A percentile compares a stretch with the other conserved stretches of the same genome.
phyloP scores from a whole-genome alignment of 2,113 vertebrate genomes.

The Nyctereutes procyonoides region DNA sequence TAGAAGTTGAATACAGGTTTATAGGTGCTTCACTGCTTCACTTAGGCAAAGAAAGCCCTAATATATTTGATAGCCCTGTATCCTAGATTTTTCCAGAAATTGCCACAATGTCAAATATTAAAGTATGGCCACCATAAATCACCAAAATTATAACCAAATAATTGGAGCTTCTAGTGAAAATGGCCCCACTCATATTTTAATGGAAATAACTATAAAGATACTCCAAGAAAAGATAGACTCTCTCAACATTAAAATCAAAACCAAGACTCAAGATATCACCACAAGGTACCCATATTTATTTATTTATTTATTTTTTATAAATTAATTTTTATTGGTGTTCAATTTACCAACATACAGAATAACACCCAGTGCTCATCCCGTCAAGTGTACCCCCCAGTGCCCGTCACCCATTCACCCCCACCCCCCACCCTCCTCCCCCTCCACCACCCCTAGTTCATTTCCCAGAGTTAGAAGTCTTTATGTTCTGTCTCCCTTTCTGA shows the following conservation, averaged over 20 bases:
- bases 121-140: neutral
- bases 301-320: too few species aligned
- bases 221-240: neutral
- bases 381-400: too few species aligned
- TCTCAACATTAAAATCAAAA: conserved; percentile 3
- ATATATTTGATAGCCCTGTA: neutral
- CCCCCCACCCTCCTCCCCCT: too few species aligned
- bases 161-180: neutral
- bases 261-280: neutral
- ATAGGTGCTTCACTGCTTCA: neutral
- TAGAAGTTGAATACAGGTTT: neutral
- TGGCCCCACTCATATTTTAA: neutral
- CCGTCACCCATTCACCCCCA: too few species aligned
- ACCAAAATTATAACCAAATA: neutral
- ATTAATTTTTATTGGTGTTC: too few species aligned
- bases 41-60: neutral
- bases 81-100: neutral
- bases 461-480: too few species aligned
- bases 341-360: too few species aligned
- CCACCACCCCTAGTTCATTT: too few species aligned
- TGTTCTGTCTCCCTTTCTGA: too few species aligned
- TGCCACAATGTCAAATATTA: neutral
- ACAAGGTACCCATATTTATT: neutral
- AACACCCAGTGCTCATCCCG: too few species aligned
- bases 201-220: neutral